Conservation (phyloP, 1,140 invertebrate genomes). For the Camponotus floridanus region DNA sequence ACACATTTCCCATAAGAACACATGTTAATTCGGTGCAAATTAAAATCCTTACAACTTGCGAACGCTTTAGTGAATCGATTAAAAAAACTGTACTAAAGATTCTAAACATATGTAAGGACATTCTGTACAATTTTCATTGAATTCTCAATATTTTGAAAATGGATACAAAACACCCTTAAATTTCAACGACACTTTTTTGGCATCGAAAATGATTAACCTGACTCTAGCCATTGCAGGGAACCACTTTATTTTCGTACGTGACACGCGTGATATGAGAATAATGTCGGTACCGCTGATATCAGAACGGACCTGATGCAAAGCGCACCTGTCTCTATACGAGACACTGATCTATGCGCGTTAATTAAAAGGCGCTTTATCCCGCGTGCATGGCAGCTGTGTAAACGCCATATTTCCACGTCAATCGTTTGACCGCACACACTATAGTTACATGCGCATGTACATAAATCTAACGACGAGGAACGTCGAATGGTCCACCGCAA, state of each 20-base stretch:
- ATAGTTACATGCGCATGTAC: neutral
- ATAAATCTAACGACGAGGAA: neutral
- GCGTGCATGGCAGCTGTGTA: constrained; percentile 47
- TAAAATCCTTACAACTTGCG: too few relatives aligned
- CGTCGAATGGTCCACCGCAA: neutral
- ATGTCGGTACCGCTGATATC: constrained; percentile 13
- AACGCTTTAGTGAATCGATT: too few relatives aligned
- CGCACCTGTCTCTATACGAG: constrained; percentile 47
- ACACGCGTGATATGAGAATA: constrained; percentile 49
- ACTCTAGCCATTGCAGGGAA: too few relatives aligned
- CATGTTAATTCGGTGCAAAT: too few relatives aligned
- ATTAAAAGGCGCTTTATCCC: constrained; percentile 57
- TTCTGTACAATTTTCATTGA: too few relatives aligned
- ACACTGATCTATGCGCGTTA: constrained; percentile 53
- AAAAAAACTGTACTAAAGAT: too few relatives aligned
- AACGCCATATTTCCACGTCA: constrained; percentile 47
- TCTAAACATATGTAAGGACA: too few relatives aligned
- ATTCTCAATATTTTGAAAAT: too few relatives aligned
- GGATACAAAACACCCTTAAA: too few relatives aligned
- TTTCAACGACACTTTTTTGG: neutral
- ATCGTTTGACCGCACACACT: neutral
- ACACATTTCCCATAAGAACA: too few relatives aligned
- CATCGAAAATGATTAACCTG: neutral
- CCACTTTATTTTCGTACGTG: constrained; percentile 24
- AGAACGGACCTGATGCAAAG: constrained; percentile 1